phyloP scores from a whole-genome alignment of 2,888 invertebrate species.

The Rhyacophila evoluta region DNA sequence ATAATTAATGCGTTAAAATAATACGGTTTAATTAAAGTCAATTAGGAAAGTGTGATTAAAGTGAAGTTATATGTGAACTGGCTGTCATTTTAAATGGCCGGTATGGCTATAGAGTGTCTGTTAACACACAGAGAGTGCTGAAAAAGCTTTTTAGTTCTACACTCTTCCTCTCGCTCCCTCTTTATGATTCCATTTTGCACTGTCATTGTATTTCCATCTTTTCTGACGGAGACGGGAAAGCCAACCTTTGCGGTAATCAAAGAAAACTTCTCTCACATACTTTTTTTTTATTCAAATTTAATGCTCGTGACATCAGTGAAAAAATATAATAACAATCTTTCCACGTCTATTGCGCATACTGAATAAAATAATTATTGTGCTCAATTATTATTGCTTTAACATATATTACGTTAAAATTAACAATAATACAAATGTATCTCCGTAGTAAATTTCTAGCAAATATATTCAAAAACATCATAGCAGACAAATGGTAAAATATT shows the following conservation, averaged over 20 bases:
- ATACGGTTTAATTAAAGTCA: conserved; percentile 16
- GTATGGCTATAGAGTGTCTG: conserved; percentile 15
- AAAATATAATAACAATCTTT: too few relatives aligned
- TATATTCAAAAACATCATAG: too few relatives aligned
- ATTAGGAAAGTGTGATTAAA: conserved; percentile 28
- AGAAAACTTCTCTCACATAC: too few relatives aligned
- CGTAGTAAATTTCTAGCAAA: too few relatives aligned
- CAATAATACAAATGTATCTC: too few relatives aligned
- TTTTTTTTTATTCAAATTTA: neutral
- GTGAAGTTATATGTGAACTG: conserved; percentile 11
- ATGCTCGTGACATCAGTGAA: too few relatives aligned
- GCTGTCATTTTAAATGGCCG: neutral
- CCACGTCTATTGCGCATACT: too few relatives aligned
- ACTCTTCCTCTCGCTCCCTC: conserved; percentile 39
- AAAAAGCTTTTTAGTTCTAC: conserved; percentile 42
- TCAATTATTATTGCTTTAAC: too few relatives aligned
- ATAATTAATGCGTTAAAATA: neutral
- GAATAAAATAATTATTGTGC: too few relatives aligned
- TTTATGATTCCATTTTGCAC: conserved; percentile 50
- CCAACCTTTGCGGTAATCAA: conserved; percentile 33
- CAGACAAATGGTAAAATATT: too few relatives aligned
- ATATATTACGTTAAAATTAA: too few relatives aligned
- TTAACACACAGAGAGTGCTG: conserved; percentile 27
- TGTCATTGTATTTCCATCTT: conserved; percentile 52
- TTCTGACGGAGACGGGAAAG: conserved; percentile 32